Conservation (phyloP, 1,140 invertebrate genomes). For the Drosophila pachea region DNA sequence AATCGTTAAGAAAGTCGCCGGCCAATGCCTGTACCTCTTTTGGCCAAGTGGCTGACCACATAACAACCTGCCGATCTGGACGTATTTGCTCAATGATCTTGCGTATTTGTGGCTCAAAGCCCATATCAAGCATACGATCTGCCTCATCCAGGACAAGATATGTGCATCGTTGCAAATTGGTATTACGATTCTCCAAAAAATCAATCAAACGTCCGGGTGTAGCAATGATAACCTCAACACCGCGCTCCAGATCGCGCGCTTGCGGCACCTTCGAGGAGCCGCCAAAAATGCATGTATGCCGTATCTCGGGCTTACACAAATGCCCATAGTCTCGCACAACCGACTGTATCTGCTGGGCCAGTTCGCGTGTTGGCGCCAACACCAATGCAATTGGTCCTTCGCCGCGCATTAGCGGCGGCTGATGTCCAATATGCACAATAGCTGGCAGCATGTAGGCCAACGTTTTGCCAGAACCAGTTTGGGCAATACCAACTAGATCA, state of each 20-base stretch:
- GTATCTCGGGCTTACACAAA: slow-evolving; percentile 85
- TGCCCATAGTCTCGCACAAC: slow-evolving; percentile 95
- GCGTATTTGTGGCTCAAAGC: slow-evolving; percentile 99
- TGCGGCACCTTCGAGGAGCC: slow-evolving; percentile 97
- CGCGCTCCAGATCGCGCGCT: slow-evolving; percentile 93
- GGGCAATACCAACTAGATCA: slow-evolving; percentile 96
- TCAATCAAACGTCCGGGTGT: slow-evolving; percentile 98
- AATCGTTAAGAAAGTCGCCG: slow-evolving; percentile 95
- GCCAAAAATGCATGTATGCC: slow-evolving; percentile 97
- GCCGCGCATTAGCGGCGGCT: slow-evolving; percentile 85
- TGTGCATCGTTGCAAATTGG: slow-evolving; percentile 93
- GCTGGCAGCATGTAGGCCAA: slow-evolving; percentile 91
- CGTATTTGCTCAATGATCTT: slow-evolving; percentile 98
- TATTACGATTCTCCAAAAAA: slow-evolving; percentile 95
- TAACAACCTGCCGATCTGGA: slow-evolving; percentile 96
- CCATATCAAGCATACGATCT: slow-evolving; percentile 95
- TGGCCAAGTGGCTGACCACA: slow-evolving; percentile 99
- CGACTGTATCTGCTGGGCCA: slow-evolving; percentile 98
- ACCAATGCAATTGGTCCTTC: slow-evolving; percentile 96
- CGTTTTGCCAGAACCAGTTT: slow-evolving; percentile 95
- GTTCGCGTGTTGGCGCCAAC: slow-evolving; percentile 95
- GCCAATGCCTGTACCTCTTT: slow-evolving; percentile 97
- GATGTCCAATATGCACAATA: slow-evolving; percentile 87
- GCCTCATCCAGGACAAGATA: slow-evolving; percentile 98
- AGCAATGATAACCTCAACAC: slow-evolving; percentile 95